Evolutionary conservation across 2,113 vertebrate species (phyloP).

Genomic region (Larimichthys crocea): DNA sequence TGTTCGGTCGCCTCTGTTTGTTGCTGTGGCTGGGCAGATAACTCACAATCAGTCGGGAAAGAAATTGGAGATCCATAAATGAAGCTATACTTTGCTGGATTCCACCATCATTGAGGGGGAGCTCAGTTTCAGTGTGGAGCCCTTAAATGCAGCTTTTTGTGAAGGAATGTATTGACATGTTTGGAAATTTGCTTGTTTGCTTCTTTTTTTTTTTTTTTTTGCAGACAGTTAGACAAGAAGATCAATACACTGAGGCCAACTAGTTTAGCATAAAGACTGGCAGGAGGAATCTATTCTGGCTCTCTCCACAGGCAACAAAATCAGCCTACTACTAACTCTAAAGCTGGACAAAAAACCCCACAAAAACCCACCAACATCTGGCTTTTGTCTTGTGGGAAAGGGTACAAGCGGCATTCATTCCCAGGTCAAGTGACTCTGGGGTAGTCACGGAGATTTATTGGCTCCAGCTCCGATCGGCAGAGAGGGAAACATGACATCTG

Average conservation of each 20-base stretch:
- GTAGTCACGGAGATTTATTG: no score
- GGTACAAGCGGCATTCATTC: no score
- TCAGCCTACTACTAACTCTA: not conserved
- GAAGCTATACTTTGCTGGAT: constrained; percentile 18
- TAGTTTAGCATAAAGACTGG: constrained; percentile 6
- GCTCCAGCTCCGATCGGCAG: no score
- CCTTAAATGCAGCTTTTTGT: not conserved
- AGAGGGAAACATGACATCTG: no score
- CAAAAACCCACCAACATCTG: no score
- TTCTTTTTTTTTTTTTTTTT: not conserved
- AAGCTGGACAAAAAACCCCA: no score
- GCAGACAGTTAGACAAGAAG: not conserved
- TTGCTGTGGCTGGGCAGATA: constrained; percentile 21
- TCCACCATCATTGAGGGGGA: not conserved
- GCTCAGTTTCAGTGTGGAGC: not conserved
- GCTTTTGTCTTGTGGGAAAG: no score
- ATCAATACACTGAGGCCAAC: not conserved
- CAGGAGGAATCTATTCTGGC: not conserved
- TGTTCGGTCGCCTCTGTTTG: constrained; percentile 15
- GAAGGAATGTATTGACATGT: not conserved
- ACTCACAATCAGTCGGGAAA: constrained; percentile 23
- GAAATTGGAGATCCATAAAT: constrained; percentile 33
- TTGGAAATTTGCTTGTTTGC: not conserved
- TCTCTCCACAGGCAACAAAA: constrained; percentile 6
- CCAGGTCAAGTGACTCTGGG: no score